These are phyloP conservation scores for Catocala fraxini DNA, from an alignment of 2,888 invertebrate species.

Conservation along the genomic window DNA sequence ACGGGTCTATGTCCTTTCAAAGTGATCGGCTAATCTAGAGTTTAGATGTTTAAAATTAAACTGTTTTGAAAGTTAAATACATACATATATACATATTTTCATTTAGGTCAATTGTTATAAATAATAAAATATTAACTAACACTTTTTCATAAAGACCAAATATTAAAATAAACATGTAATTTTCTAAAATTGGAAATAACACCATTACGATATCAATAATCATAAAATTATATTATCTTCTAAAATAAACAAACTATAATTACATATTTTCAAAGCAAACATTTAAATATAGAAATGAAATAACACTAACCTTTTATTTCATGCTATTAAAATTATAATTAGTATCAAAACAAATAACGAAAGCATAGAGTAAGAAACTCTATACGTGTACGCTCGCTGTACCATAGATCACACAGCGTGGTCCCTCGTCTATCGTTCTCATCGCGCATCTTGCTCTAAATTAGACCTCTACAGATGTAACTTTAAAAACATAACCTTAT, in stretches of 20 bases:
- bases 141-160: no score
- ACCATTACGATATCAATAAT: no score
- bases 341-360: constrained; percentile 15
- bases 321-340: constrained; percentile 18
- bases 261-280: constrained; percentile 13
- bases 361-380: constrained; percentile 10
- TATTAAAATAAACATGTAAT: no score
- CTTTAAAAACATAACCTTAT: no score
- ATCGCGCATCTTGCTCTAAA: constrained; percentile 66
- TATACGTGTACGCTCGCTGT: constrained; percentile 17
- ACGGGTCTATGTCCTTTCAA: constrained; percentile 20
- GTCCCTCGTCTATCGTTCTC: constrained; percentile 38
- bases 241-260: constrained; percentile 11
- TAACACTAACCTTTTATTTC: constrained; percentile 14
- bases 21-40: constrained; percentile 11
- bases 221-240: background rate
- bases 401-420: constrained; percentile 79
- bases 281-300: constrained; percentile 8
- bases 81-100: no score
- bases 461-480: constrained; percentile 58
- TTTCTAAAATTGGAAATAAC: background rate
- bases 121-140: no score
- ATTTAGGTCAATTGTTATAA: no score
- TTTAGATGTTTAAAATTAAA: background rate
- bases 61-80: background rate